Base-by-base conservation (phyloP, 2,888 invertebrate genomes). In the Ophraella communa region DNA sequence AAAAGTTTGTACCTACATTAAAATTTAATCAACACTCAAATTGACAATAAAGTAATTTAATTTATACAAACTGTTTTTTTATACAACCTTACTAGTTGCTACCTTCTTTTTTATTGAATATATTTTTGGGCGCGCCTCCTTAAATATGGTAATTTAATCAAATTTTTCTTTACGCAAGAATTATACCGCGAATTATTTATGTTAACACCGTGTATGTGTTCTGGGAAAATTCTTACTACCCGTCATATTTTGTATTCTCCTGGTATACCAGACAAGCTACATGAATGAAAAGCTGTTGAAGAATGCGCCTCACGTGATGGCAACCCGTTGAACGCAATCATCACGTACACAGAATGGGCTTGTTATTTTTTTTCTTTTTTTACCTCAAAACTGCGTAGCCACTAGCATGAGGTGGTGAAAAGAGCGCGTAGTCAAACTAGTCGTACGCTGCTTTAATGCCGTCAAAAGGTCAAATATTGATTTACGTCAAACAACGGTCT, bases 301-400 rank as follows among this genome's bases (percentile, higher is more conserved):
- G 42, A 59, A 64, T 64, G 64, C 64, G 54, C 58, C 64, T 64
- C 64, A 64, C 64, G 64, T 64, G 64, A 45, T 59, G 53, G 54
- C 59, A 64, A 64, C 64, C 64, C 64, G 64, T 64, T 59, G 52
- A 64, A 59, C 64, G 59, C 64, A 64, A 64, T 64, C 64, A 54
- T 64, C 64, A 64, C 64, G 64, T 64, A 64, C 64, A 54, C 53
- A 23, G 56, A 64, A 64, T 64, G 64, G 59, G 47, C 45, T 59
- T 58, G 35, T 58, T 42, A 59, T 24, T 59, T 63, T 64, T 59
- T 58, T 51, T 54, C 18, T 59, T 63, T 64, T 59, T 58, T 51
- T 54, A 24, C 33, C 44, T 63, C 44, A 23, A 53, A 63, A 63
- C 53, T 63, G 63, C 53, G 33, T 57, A 55, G 54, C 27, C 23